Evolutionary conservation across 2,797 vertebrate species (phyloP).

Genomic region (Lophotriccus pileatus): DNA sequence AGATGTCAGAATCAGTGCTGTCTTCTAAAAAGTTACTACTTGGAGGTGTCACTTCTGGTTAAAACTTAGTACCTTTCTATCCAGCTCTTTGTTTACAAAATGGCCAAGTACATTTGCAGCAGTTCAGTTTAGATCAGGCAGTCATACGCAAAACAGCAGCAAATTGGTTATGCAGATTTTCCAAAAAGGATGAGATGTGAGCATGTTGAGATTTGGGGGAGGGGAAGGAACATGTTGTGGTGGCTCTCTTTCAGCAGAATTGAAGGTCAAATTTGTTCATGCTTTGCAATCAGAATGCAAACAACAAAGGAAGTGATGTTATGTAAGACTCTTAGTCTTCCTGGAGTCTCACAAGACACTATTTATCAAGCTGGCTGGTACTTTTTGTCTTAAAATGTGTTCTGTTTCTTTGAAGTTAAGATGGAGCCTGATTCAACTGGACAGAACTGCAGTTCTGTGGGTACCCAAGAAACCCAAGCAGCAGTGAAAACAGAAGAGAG

Average conservation of each 20-base stretch:
- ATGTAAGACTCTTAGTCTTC: neutral
- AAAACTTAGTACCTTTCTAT: neutral
- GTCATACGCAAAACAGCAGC: neutral
- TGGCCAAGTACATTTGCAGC: neutral
- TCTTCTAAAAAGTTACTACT: neutral
- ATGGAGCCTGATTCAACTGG: constrained; percentile 85
- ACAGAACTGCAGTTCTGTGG: constrained; percentile 60
- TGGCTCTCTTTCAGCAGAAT: neutral
- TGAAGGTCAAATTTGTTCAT: neutral
- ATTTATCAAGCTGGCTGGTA: neutral
- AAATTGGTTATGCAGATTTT: neutral
- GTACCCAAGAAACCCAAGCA: constrained; percentile 71
- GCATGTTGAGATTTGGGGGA: neutral
- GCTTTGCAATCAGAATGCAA: neutral
- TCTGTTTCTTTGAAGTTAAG: constrained; percentile 86
- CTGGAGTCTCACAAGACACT: neutral
- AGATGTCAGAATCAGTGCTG: neutral
- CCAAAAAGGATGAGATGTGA: neutral
- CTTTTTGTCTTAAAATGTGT: constrained; percentile 16
- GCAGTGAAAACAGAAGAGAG: constrained; percentile 91
- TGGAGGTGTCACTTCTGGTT: neutral
- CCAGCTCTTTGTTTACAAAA: neutral
- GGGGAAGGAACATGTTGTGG: neutral
- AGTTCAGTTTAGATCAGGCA: neutral
- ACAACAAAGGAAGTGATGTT: neutral